Evolutionary conservation across 2,113 vertebrate genomes (phyloP), one percentile per base, ranked within the genome.

Genomic region (Coreoperca whiteheadi): DNA sequence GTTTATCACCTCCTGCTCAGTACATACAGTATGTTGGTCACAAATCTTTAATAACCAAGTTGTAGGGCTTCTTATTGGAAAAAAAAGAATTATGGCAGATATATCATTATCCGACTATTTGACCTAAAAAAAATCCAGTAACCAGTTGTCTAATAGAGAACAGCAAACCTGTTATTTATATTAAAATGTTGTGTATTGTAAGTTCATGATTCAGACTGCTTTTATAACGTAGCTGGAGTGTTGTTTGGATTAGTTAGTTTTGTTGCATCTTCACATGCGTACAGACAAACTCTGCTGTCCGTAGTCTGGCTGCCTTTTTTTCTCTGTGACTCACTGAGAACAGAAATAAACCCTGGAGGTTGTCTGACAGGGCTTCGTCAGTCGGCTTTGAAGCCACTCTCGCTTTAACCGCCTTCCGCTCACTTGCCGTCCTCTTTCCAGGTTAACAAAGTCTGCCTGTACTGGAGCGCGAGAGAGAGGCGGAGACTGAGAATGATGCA

Each of bases 301-400:
- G 6, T 8, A 0, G 69, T 74, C 51, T 61, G 23, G 6, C 64
- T 61, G 71, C 21, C 46, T 12, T 30, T 25, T 66, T 56, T 54
- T n/a, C 28, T 4, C 56, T 59, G 18, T 80, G 80, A 86, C 81
- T 81, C 88, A 81, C 41, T 1, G 4, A 67, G 30, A 76, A 53
- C 51, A 61, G 67, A 86, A 89, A 91, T 30, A 87, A 87, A 89
- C 61, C 41, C 21, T 1, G 37, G 56, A 56, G 54, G 54, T 61
- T 60, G 1, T 82, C 81, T 75, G 80, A 83, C 32, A 9, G 51
- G 64, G 43, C 34, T 59, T 65, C 51, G 65, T 72, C 72, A 79
- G 39, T 78, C 39, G 34, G 70, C 68, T 88, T 77, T 81, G 60
- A 51, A 64, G 67, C 46, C 6, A 21, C 54, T 57, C 66, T 82